Percentiles rank a stretch among this genome's conserved stretches.
Evolutionary conservation across 2,113 vertebrate species (phyloP).

Genomic region (Gymnogyps californianus): DNA sequence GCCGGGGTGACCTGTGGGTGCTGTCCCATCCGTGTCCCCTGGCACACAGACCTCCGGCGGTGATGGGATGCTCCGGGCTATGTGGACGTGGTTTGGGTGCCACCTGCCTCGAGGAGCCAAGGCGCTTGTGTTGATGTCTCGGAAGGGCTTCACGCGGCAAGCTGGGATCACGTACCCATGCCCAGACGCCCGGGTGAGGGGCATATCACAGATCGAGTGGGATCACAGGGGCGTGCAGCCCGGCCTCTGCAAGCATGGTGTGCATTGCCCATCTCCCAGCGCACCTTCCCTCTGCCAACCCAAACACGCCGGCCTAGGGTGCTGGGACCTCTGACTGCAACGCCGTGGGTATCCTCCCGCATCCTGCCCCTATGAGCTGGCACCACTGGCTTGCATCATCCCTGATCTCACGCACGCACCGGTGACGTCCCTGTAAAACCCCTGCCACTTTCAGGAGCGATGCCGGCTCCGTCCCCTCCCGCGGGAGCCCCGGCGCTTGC

Average conservation of each 20-base stretch:
- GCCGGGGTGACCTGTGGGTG: not conserved
- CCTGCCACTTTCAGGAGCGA: not conserved
- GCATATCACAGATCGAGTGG: not conserved
- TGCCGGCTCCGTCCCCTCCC: not conserved
- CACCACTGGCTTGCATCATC: not conserved
- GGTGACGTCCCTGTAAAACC: not conserved
- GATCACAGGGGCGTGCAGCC: not conserved
- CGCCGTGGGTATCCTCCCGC: not conserved
- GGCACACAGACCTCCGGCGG: not conserved
- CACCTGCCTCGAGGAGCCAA: not conserved
- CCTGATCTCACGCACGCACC: rapidly evolving
- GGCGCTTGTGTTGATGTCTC: rapidly evolving
- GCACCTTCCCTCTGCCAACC: not conserved
- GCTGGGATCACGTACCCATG: not conserved
- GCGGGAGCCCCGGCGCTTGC: rapidly evolving
- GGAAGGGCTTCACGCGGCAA: not conserved
- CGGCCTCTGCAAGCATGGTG: not conserved
- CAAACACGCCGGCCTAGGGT: too few species aligned
- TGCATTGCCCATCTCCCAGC: not conserved
- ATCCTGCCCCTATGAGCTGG: not conserved
- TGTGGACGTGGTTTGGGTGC: rapidly evolving
- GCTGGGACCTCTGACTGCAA: not conserved
- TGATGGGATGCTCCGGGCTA: not conserved
- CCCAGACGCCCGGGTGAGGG: not conserved
- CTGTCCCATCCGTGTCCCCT: not conserved